Evolutionary conservation across 2,113 vertebrate genomes (phyloP).

Genomic region (Chamaetylas fuelleborni): DNA sequence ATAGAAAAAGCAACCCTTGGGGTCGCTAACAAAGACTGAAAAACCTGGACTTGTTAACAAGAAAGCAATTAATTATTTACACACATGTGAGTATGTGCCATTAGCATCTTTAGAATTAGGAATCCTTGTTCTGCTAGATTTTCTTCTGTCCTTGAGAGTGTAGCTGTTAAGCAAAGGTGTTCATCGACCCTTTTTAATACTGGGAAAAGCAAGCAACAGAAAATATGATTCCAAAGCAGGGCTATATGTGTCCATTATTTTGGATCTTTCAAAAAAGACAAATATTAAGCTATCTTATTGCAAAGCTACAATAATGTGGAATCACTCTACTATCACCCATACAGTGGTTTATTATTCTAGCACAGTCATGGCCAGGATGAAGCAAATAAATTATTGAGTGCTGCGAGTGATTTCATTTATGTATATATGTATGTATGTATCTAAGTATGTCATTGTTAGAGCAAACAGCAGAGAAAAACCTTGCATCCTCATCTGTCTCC

Average conservation of each 20-base stretch:
- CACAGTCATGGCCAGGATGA: not conserved
- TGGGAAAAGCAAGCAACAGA: not conserved
- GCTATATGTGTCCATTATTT: not conserved
- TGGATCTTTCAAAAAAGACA: not conserved
- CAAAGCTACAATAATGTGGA: not conserved
- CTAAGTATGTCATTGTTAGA: not conserved
- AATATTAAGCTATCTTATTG: not conserved
- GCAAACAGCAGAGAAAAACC: conserved; percentile 10
- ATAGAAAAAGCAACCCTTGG: conserved; percentile 27
- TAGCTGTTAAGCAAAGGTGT: not conserved
- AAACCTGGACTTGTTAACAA: conserved; percentile 55
- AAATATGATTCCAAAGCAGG: not conserved
- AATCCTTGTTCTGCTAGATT: conserved; percentile 27
- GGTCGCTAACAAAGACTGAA: conserved; percentile 46
- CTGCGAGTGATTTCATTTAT: conserved; percentile 21
- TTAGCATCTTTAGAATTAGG: conserved; percentile 29
- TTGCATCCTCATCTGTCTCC: conserved; percentile 7
- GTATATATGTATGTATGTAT: not conserved
- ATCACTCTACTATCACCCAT: not conserved
- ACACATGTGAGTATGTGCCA: conserved; percentile 23
- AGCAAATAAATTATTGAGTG: conserved; percentile 50
- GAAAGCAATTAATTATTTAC: conserved; percentile 73
- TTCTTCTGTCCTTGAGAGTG: not conserved
- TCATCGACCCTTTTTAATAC: not conserved
- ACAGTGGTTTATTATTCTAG: conserved; percentile 7